Percentiles rank a stretch among this genome's conserved stretches.
phyloP scores from a whole-genome alignment of 2,113 vertebrate species.

The Corapipo altera region DNA sequence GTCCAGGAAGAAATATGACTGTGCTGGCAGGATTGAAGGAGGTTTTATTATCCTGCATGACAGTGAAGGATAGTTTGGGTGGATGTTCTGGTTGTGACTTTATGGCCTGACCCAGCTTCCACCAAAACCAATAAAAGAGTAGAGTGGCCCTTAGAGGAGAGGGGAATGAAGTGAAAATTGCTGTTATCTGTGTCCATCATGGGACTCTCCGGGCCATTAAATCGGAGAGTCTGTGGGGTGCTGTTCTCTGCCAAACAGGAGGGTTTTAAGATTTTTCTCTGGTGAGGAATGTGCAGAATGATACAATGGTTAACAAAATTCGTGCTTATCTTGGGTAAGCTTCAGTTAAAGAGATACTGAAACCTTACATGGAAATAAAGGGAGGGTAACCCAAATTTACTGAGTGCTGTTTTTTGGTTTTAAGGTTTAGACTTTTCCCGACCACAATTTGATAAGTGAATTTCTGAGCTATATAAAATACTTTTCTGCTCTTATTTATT shows the following conservation, averaged over 20 bases:
- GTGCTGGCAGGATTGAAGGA: background rate
- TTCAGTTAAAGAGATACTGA: background rate
- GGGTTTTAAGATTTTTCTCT: background rate
- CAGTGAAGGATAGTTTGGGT: background rate
- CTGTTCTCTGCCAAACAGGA: background rate
- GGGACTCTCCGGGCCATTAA: too few relatives aligned
- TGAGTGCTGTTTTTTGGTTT: background rate
- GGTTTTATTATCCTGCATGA: background rate
- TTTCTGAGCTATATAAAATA: background rate
- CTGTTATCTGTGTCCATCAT: background rate
- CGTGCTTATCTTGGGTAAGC: background rate
- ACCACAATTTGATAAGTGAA: background rate
- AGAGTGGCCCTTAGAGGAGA: background rate
- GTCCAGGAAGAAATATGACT: background rate
- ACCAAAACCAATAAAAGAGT: fast-evolving
- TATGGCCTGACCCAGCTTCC: background rate
- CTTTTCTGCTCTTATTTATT: background rate
- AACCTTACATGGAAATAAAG: background rate
- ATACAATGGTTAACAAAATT: background rate
- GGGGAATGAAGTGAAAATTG: background rate
- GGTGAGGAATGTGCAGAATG: background rate
- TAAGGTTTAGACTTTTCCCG: background rate
- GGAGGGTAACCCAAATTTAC: background rate
- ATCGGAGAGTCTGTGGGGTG: background rate
- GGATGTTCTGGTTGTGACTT: background rate